Percentiles rank a stretch among this genome's conserved stretches.
These are phyloP conservation scores for Phymastichus coffea DNA, from an alignment of 1,140 invertebrate genomes.

Conservation along the genomic window DNA sequence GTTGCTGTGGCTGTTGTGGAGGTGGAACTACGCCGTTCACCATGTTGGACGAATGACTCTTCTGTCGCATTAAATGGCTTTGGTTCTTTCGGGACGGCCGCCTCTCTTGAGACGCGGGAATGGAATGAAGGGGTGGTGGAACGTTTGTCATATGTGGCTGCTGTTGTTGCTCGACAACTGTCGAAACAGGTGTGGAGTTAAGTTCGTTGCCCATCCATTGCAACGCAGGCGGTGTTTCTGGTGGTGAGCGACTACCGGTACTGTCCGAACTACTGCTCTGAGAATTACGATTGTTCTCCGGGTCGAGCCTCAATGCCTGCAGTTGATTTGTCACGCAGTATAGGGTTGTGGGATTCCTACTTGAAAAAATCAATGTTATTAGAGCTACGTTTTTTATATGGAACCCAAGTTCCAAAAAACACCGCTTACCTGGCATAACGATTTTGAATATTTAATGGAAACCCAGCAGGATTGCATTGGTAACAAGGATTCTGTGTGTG, in stretches of 20 bases:
- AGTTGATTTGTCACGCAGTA: constrained; percentile 54
- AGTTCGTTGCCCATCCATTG: constrained; percentile 41
- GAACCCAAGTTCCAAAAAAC: no score
- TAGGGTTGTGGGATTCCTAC: no score
- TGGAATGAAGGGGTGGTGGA: constrained; percentile 50
- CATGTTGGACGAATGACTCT: constrained; percentile 42
- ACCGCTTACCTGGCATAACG: constrained; percentile 50
- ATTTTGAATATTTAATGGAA: no score
- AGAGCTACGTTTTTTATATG: no score
- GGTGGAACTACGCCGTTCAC: constrained; percentile 46
- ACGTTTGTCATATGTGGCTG: constrained; percentile 41
- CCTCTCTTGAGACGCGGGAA: constrained; percentile 42
- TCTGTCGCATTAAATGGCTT: constrained; percentile 48
- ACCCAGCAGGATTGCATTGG: constrained; percentile 46
- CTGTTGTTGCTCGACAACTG: constrained; percentile 26
- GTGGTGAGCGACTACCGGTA: constrained; percentile 59
- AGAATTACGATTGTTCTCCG: constrained; percentile 54
- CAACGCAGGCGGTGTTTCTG: constrained; percentile 62
- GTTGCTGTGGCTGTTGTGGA: no score
- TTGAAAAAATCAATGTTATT: no score
- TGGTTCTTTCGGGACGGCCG: constrained; percentile 45
- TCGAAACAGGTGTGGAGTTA: constrained; percentile 7
- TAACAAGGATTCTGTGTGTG: constrained; percentile 49
- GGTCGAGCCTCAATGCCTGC: constrained; percentile 54
- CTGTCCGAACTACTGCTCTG: constrained; percentile 65